Evolutionary conservation across 2,797 vertebrate species (phyloP), one percentile per base, ranked within the genome.

Genomic region (Mormyrus proboscirostris): DNA sequence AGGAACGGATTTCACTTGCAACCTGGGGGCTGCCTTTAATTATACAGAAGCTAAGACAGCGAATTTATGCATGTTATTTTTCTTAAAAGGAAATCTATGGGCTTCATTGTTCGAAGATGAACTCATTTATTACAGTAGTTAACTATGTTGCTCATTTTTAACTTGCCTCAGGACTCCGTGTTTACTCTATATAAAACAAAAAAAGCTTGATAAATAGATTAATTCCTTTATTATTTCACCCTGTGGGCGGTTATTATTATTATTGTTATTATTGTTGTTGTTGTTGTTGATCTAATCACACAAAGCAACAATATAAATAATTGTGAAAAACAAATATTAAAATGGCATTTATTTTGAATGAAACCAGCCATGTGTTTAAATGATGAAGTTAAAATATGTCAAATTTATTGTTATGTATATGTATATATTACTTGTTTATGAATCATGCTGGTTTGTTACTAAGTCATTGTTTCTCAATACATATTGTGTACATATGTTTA

Each of bases 51-150:
- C 55, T 92, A 86, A 82, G 5, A 33, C 19, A 79, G 33, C 6
- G 38, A 90, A 93, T 88, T 89, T 89, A 90, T 91, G 90, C 90
- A 90, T 38, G 9, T 94, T 94, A 93, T 92, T 92, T 93, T 92
- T 85, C 90, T 91, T 89, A 91, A 92, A 91, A 92, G 89, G 90
- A 92, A 93, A 86, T 50, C 91, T 92, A 94, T 93, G 57, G 93
- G 65, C 90, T 91, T 92, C 92, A 93, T 93, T 93, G 93, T 94
- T 93, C 93, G 91, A 93, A 92, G 91, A 91, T 93, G 93, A 91
- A 12, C 25, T 73, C 10, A 73, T 29, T 14, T 73, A 73, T 73
- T 38, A 33, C 29, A 33, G 29, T 33, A 73, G 4, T 73, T 73
- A 38, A 73, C 14, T 38, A 38, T 73, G 5, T 73, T 38, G 69